Percentiles rank a stretch among this genome's conserved stretches.
Conservation (phyloP, 1,140 invertebrate genomes). For the Meloidogyne exigua region DNA sequence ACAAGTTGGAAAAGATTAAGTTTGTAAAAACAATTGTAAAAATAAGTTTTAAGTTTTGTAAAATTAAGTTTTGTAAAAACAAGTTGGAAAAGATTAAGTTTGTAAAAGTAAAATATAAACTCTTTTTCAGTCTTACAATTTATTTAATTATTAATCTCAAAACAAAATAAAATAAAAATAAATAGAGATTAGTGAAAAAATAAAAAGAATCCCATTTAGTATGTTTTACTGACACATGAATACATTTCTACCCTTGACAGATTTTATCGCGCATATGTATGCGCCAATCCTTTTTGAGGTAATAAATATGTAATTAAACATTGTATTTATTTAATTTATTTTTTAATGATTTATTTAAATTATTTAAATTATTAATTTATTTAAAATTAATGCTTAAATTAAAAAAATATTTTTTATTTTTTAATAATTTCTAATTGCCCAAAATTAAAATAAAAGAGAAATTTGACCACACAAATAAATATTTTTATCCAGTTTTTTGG, state of each 20-base stretch:
- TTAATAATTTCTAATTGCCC: background rate
- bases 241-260: background rate
- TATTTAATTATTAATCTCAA: background rate
- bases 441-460: background rate
- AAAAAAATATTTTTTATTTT: too few relatives aligned
- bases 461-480: background rate
- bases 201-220: background rate
- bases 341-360: too few relatives aligned
- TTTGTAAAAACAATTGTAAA: background rate
- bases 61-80: background rate
- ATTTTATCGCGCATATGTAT: background rate
- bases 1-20: background rate
- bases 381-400: too few relatives aligned
- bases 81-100: background rate
- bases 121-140: background rate
- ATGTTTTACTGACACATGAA: background rate
- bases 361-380: too few relatives aligned
- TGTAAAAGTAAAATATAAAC: background rate
- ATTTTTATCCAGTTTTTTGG: background rate
- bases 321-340: background rate
- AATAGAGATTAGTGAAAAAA: background rate
- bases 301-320: background rate
- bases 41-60: too few relatives aligned
- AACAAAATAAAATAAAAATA: background rate
- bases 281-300: conserved; percentile 3